Conservation (phyloP, 2,797 vertebrate genomes). For the Austrolebias charrua region DNA sequence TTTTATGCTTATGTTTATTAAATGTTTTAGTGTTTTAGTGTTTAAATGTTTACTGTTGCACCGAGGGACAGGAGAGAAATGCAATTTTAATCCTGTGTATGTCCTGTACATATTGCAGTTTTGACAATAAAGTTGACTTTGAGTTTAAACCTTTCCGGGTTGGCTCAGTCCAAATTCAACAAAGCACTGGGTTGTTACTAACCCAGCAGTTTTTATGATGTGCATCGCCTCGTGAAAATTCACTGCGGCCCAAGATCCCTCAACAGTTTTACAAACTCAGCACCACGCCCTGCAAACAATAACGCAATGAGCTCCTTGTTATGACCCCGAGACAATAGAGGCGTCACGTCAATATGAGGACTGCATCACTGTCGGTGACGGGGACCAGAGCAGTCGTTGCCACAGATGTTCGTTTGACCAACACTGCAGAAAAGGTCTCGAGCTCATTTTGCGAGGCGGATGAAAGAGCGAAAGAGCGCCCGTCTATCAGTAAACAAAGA, state of each 20-base stretch:
- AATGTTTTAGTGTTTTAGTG: too few relatives aligned
- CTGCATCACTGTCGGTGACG: conserved; percentile 22
- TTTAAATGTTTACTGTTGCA: too few relatives aligned
- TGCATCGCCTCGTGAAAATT: conserved; percentile 5
- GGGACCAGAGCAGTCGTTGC: conserved; percentile 21
- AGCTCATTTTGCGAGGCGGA: conserved; percentile 42
- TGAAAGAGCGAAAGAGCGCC: conserved; percentile 22
- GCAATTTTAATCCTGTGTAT: too few relatives aligned
- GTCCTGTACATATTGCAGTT: too few relatives aligned
- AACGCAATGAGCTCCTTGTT: conserved; percentile 37
- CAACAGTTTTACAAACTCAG: conserved; percentile 10
- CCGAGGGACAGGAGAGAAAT: too few relatives aligned
- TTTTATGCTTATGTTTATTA: too few relatives aligned
- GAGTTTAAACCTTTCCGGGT: too few relatives aligned
- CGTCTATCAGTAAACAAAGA: conserved; percentile 31
- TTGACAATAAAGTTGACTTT: too few relatives aligned
- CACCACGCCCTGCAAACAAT: not conserved
- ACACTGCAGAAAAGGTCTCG: conserved; percentile 22
- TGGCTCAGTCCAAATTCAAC: too few relatives aligned
- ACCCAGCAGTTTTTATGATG: too few relatives aligned
- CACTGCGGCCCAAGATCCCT: conserved; percentile 9
- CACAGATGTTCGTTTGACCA: conserved; percentile 60
- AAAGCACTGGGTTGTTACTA: too few relatives aligned
- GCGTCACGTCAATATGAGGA: conserved; percentile 38
- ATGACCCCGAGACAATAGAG: conserved; percentile 40